Percentiles rank a stretch among this genome's conserved stretches.
phyloP scores from a whole-genome alignment of 1,140 invertebrate species.

The Aphelenchoides avenae region DNA sequence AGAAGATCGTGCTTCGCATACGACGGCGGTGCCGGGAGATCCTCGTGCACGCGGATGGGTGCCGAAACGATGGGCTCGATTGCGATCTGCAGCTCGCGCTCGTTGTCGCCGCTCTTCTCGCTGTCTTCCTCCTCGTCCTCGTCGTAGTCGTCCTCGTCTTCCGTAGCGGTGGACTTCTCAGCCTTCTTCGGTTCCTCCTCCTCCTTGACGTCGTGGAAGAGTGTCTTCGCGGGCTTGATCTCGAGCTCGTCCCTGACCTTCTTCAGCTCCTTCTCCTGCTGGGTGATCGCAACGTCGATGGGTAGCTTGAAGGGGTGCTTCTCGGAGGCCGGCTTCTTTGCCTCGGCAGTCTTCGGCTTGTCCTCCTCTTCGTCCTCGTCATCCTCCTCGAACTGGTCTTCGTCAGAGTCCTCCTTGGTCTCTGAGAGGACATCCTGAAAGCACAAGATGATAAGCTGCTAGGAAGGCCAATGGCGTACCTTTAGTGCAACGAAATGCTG shows the following conservation, averaged over 20 bases:
- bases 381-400: conserved; percentile 52
- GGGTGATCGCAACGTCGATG: background rate
- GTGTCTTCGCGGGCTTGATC: conserved; percentile 7
- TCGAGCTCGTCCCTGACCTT: conserved; percentile 22
- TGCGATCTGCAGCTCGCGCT: conserved; percentile 42
- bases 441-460: no score
- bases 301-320: background rate
- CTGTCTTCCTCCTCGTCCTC: conserved; percentile 28
- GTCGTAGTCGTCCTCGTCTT: conserved; percentile 40
- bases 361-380: conserved; percentile 47
- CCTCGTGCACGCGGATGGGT: conserved; percentile 36
- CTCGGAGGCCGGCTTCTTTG: background rate
- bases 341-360: conserved; percentile 14
- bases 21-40: conserved; percentile 32
- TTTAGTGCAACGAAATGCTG: conserved; percentile 23
- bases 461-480: no score
- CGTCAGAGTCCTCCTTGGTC: conserved; percentile 41
- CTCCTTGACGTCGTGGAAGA: conserved; percentile 19
- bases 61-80: conserved; percentile 55
- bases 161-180: no score
- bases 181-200: no score
- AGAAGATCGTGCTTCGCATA: conserved; percentile 38
- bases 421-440: conserved; percentile 35
- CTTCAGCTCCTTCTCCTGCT: conserved; percentile 18
- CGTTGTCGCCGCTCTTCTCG: conserved; percentile 35